Evolutionary conservation across 37 sponge, comb jelly and placozoan species (phyloP), one percentile per base, ranked within the genome.

Genomic region (Hexactinellida sp.): DNA sequence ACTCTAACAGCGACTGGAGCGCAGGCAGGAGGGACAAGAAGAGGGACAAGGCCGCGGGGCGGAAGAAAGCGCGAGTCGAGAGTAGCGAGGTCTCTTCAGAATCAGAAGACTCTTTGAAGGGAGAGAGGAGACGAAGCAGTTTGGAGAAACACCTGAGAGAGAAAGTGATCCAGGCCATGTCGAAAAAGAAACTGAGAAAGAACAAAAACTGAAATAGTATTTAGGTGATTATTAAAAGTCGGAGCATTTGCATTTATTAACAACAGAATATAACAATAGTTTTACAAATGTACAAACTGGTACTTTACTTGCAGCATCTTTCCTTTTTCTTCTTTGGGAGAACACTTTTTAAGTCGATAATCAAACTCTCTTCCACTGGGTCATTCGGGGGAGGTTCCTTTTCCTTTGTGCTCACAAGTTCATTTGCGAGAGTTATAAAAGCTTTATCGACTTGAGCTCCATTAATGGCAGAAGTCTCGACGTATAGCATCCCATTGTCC

Each of bases 91-190:
- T 21, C 30, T 63, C 76, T 28, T 63, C 76, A 10, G 76, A n/a
- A 63, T 10, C 30, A 25, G 76, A 63, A 28, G 21, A 10, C 3
- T 10, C 28, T 63, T 3, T 10, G 32, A n/a, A 63, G 3, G 28
- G 76, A n/a, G 76, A 63, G 34, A 23, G 30, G 76, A n/a, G 34
- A 63, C 30, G 76, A 3, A 63, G 21, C 30, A n/a, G 34, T 63
- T 63, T 63, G 34, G 76, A 63, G 34, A 63, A 63, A n/a, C 76
- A 63, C 30, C 34, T 63, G 76, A 23, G 76, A 63, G 76, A n/a
- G 76, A 63, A 63, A 23, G 30, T 63, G 30, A 63, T 63, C 3
- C 76, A 63, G 34, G 52, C 52, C 9, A 47, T 47, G 52, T 47
- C 52, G 13, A 63, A n/a, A 23, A 10, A 63, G 76, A 10, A 23